A percentile compares a stretch with the other conserved stretches of the same genome.
Conservation (phyloP, 2,888 invertebrate species). For the Tipula vernalis region DNA sequence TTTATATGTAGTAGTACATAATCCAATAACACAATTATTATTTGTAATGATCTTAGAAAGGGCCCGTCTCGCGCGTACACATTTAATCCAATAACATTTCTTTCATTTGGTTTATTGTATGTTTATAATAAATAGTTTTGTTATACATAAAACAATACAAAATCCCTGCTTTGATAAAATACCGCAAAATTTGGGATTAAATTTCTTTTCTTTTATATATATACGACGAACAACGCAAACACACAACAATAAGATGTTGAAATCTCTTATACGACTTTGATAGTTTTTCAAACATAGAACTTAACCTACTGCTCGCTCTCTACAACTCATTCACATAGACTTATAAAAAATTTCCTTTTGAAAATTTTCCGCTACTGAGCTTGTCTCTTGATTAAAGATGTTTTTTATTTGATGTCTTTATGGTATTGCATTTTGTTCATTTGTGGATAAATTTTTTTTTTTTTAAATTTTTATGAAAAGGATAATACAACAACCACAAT, state of each 20-base stretch:
- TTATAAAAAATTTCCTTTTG: neutral
- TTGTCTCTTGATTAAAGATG: neutral
- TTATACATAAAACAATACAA: neutral
- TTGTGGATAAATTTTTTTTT: neutral
- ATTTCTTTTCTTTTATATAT: neutral
- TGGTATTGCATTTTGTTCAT: neutral
- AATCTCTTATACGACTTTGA: neutral
- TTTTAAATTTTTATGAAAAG: neutral
- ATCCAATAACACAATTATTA: neutral
- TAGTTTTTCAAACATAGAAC: neutral
- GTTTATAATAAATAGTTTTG: neutral
- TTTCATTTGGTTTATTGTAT: neutral
- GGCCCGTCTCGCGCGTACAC: neutral
- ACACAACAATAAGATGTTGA: neutral
- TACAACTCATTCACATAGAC: neutral
- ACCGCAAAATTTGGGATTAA: neutral
- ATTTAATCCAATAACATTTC: neutral
- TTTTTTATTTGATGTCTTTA: neutral
- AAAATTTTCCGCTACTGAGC: neutral
- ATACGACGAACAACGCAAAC: neutral
- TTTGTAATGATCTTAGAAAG: neutral
- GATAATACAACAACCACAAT: neutral
- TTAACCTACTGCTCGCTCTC: neutral
- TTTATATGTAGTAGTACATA: neutral
- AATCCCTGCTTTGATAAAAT: neutral